Evolutionary conservation across 2,797 vertebrate species (phyloP).

Genomic region (Antrozous pallidus): DNA sequence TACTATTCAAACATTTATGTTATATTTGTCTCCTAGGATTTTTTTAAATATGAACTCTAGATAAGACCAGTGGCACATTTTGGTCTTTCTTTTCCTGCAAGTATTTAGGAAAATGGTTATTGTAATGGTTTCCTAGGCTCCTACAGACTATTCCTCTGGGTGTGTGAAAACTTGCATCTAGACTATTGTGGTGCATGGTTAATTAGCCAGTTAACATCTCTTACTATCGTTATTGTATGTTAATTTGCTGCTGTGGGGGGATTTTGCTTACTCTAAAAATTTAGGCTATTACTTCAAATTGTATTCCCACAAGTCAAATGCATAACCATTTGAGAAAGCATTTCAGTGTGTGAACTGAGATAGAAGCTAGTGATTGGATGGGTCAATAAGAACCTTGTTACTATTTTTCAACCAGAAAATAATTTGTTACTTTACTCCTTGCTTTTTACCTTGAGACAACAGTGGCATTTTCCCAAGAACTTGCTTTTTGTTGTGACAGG

Average conservation of each 20-base stretch:
- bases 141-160: neutral
- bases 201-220: neutral
- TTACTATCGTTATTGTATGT: neutral
- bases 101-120: neutral
- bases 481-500: neutral
- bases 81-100: neutral
- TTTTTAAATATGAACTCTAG: neutral
- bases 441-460: conserved; percentile 32
- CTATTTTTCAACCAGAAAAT: conserved; percentile 36
- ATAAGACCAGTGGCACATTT: neutral
- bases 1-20: conserved; percentile 19
- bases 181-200: neutral
- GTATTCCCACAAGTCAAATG: conserved; percentile 19
- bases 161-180: neutral
- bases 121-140: neutral
- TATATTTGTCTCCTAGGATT: neutral
- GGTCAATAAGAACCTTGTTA: neutral
- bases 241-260: neutral
- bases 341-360: conserved; percentile 24
- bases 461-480: neutral
- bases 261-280: neutral
- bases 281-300: neutral
- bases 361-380: neutral
- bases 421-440: neutral
- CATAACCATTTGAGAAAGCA: neutral